Evolutionary conservation across 2,888 invertebrate genomes (phyloP), one percentile per base, ranked within the genome.

Genomic region (Girardia tigrina): DNA sequence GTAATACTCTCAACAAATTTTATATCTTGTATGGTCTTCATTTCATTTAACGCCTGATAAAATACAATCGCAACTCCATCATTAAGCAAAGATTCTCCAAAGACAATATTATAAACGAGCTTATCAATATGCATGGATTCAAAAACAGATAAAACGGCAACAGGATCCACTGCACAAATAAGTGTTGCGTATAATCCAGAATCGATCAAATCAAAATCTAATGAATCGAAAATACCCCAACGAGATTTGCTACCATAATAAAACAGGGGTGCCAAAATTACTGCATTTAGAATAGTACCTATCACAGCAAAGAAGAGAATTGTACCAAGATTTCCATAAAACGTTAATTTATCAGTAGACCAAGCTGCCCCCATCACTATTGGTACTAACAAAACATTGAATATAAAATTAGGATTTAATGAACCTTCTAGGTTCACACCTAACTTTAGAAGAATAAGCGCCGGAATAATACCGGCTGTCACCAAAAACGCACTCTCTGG

Each of bases 41-140:
- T 72, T n/a, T 72, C 72, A 8, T 23, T 23, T 20, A 72, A 72
- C n/a, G 72, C 72, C 8, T n/a, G 72, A 27, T 72, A 72, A 28
- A 72, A 72, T 6, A 72, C 72, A 20, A 70, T 26, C 8, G 70
- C 20, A 8, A 70, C 70, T 14, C 70, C 70, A 70, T 70, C 70
- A 26, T 70, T 70, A 26, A 70, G 70, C 12, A 70, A 26, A 23
- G 70, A 70, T 26, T 70, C 70, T 20, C 70, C 70, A 70, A 70
- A 70, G 20, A 70, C 70, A 6, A 70, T n/a, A 26, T 23, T 26
- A 70, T 70, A 70, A 26, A 70, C 23, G 6, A 26, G 12, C n/a
- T 70, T 70, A 26, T 70, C 70, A 70, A 70, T 70, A 26, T 70
- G 70, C 70, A 70, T 70, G 6, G 70, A 23, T 26, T 70, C 70